phyloP scores from a whole-genome alignment of 2,113 vertebrate species.

The Plecotus auritus region DNA sequence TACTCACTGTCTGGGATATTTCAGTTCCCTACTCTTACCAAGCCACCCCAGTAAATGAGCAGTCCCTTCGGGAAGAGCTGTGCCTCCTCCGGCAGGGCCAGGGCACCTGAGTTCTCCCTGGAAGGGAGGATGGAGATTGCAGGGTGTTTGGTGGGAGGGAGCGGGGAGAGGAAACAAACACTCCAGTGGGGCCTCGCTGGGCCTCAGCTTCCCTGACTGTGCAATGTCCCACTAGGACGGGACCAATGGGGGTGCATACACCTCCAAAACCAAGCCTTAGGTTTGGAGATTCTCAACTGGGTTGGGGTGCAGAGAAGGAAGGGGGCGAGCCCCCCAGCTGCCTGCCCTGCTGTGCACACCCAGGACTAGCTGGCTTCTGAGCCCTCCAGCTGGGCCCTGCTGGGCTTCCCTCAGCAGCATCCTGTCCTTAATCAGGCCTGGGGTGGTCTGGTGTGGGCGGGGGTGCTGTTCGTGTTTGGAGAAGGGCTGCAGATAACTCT shows the following conservation, averaged over 20 bases:
- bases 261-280: neutral
- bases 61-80: neutral
- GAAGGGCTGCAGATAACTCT: neutral
- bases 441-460: neutral
- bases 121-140: neutral
- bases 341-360: neutral
- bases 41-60: neutral
- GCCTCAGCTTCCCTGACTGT: neutral
- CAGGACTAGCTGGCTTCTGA: neutral
- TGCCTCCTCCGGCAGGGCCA: neutral
- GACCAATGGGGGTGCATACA: neutral
- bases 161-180: neutral
- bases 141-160: accelerated
- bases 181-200: neutral
- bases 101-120: too few relatives aligned
- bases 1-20: accelerated
- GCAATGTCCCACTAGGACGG: neutral
- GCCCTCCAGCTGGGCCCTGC: neutral
- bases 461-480: neutral
- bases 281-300: neutral
- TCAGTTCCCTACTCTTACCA: neutral
- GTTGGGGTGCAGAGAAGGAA: too few relatives aligned
- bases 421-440: neutral
- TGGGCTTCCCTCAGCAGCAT: neutral
- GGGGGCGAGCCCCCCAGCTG: neutral